Evolutionary conservation across 2,888 invertebrate species (phyloP).

Genomic region (Archips crataeganus): DNA sequence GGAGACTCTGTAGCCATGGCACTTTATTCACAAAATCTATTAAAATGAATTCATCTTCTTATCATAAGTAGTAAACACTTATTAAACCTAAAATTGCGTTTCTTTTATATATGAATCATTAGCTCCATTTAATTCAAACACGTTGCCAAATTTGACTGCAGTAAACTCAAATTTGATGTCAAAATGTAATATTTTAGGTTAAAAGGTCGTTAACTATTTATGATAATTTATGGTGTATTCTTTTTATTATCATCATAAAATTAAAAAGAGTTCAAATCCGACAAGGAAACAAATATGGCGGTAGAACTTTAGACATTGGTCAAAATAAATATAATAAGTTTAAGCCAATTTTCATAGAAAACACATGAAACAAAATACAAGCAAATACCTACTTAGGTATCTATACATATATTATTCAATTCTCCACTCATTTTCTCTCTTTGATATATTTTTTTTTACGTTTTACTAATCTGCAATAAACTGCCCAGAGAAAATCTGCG

Average conservation of each 20-base stretch:
- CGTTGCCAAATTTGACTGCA: too few relatives aligned
- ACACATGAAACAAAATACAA: too few relatives aligned
- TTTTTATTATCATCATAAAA: background rate
- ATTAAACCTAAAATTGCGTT: background rate
- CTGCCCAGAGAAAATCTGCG: too few relatives aligned
- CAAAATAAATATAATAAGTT: background rate
- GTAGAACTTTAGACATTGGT: background rate
- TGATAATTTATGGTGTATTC: background rate
- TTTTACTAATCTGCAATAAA: background rate
- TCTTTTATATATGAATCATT: background rate
- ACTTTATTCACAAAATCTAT: slow-evolving; percentile 48
- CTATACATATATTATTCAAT: too few relatives aligned
- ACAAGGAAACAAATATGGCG: background rate
- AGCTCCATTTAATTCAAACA: too few relatives aligned
- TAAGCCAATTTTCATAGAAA: too few relatives aligned
- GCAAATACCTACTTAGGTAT: too few relatives aligned
- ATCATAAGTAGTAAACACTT: background rate
- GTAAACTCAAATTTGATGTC: too few relatives aligned
- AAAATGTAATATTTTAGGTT: background rate
- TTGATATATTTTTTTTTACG: too few relatives aligned
- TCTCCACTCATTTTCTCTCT: too few relatives aligned
- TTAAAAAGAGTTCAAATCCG: background rate
- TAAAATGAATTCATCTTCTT: slow-evolving; percentile 13
- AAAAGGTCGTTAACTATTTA: background rate
- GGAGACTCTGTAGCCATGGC: slow-evolving; percentile 58